Base-by-base conservation (phyloP, 2,888 invertebrate species). In the Ornithoptera alexandrae region DNA sequence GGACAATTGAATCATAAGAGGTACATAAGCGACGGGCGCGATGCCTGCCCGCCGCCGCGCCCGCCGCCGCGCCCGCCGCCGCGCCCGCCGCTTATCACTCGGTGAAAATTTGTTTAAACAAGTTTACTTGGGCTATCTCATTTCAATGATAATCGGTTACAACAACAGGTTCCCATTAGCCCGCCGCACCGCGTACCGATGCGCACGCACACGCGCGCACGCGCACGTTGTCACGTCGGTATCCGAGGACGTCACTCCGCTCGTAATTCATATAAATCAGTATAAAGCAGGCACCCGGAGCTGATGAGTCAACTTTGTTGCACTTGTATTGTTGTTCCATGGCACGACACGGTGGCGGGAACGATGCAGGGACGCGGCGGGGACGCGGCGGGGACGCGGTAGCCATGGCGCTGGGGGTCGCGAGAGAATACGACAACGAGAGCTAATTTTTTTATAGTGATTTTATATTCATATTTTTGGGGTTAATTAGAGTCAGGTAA, bases 91-190 rank as follows among this genome's bases (percentile, higher is more conserved):
- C 69, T 63, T 67, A 53, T 69, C 72, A 60, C 69, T 72, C 69
- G 65, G 59, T 62, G 67, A 71, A 67, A 69, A 72, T 72, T 72
- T 72, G 71, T 71, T 69, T 72, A 69, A 72, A 69, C 65, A 69
- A 62, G 65, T 69, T 66, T 20, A 57, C 65, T 58, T 62, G 17
- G 61, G 56, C 62, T 69, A 69, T 69, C 69, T 30, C 62, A 46
- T 57, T 39, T 56, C 24, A 62, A 67, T 61, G 69, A 69, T 69
- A 69, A 65, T 69, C 69, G 65, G 61, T 46, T 46, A 65, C 65
- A 69, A 69, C 46, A 69, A 69, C 69, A 69, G 65, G 65, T 69
- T 53, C 61, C 61, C 63, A 68, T 63, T 22, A 68, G 63, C 36
- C 58, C 59, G 17, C 36, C 30, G 46, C 58, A 50, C 30, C 36